Percentiles rank a stretch among this genome's conserved stretches.
Conservation (phyloP, 2,888 invertebrate genomes). For the Sphecodes monilicornis region DNA sequence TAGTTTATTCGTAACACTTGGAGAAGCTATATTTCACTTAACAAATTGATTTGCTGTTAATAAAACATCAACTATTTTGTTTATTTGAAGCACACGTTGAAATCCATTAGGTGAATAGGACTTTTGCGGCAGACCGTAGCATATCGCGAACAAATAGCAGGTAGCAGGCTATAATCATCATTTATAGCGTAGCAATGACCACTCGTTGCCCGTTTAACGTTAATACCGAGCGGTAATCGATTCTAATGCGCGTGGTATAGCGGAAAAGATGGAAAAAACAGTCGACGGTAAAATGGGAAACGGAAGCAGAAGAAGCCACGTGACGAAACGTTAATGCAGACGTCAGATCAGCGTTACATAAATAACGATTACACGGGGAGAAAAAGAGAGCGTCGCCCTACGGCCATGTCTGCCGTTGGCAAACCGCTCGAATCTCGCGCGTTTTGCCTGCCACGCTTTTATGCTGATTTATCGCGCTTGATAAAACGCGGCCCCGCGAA, state of each 20-base stretch:
- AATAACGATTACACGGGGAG: constrained; percentile 73
- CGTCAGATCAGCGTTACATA: constrained; percentile 69
- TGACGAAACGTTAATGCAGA: constrained; percentile 71
- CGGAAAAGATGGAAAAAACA: background rate
- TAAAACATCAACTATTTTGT: background rate
- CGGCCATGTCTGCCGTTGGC: constrained; percentile 21
- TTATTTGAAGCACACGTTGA: background rate
- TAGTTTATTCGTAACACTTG: too few relatives aligned
- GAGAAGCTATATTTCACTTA: too few relatives aligned
- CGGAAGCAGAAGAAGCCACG: constrained; percentile 29
- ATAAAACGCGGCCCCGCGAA: constrained; percentile 68
- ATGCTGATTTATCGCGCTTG: constrained; percentile 75
- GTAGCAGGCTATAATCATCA: background rate
- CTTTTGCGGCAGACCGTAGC: background rate
- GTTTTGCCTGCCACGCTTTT: constrained; percentile 60
- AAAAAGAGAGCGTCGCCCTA: constrained; percentile 24
- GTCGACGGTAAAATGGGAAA: background rate
- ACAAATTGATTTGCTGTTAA: background rate
- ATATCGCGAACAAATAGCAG: background rate
- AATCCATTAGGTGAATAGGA: background rate
- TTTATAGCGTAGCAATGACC: background rate
- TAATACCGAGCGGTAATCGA: background rate
- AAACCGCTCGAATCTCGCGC: constrained; percentile 43
- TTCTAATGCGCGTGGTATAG: background rate
- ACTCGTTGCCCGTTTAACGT: background rate